Conservation (phyloP, 2,113 vertebrate species). For the Vicugna pacos region DNA sequence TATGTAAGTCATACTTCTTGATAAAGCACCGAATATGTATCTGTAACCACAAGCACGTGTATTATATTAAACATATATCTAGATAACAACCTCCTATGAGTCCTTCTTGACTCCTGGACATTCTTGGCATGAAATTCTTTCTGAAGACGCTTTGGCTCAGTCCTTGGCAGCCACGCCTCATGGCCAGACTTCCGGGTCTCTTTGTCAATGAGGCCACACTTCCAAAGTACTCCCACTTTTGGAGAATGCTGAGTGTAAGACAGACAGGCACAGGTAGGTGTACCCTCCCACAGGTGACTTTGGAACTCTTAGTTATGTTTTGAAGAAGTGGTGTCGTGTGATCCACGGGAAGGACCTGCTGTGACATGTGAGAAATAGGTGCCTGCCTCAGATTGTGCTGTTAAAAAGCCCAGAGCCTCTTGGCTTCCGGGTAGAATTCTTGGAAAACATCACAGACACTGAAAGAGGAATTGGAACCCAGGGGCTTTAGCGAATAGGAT, state of each 20-base stretch:
- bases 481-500: neutral
- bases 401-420: neutral
- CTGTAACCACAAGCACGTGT: slow-evolving; percentile 31
- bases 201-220: neutral
- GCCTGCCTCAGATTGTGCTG: neutral
- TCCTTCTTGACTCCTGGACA: slow-evolving; percentile 27
- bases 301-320: neutral
- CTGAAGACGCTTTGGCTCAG: neutral
- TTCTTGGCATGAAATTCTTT: neutral
- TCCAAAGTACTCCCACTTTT: neutral
- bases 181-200: neutral
- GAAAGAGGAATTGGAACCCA: neutral
- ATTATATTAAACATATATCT: slow-evolving; percentile 40
- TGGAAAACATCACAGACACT: neutral
- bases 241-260: neutral
- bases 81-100: neutral
- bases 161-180: neutral
- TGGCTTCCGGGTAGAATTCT: neutral
- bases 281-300: fast-evolving
- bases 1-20: neutral
- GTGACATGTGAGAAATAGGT: neutral
- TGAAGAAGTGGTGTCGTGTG: neutral
- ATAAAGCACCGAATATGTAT: slow-evolving; percentile 22
- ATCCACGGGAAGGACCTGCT: neutral
- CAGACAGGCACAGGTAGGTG: fast-evolving